Base-by-base conservation (phyloP, 2,888 invertebrate species). In the Zootermopsis nevadensis region DNA sequence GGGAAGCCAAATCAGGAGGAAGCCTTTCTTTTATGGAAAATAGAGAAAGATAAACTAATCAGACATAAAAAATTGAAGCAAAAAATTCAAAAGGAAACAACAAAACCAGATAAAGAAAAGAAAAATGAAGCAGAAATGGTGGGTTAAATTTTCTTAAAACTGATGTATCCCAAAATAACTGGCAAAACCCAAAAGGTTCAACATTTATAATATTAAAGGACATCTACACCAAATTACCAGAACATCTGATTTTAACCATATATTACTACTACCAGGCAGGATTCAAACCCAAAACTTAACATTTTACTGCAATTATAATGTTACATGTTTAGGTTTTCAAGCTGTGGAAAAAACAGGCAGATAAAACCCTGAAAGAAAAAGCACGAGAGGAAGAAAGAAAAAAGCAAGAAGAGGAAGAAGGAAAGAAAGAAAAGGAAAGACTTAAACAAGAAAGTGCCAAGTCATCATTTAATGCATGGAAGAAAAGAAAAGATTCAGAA, bases 1-100 rank as follows among this genome's bases (percentile, higher is more conserved):
- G 22, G 22, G n/a, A 74, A 15, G 38, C n/a, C 42, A 38, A 74
- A 74, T 35, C 74, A 42, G 24, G 82, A 83, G 31, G 53, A 82
- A 72, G 85, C 80, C 19, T 85, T 79, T 22, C 72, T 77, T 38
- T 24, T 35, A 27, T 85, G 85, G 85, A 85, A 84, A 60, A 80
- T 53, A 55, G 79, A 85, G 66, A 85, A 85, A 77, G 82, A 82
- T 27, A 80, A 84, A 67, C 30, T 69, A 19, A 15, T 80, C 35
- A 80, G 38, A 67, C 66, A 79, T 55, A 82, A 77, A 66, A 84
- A 84, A n/a, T 35, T 60, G 38, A 31, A 24, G n/a, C 42, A 85
- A 79, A 84, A 31, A 38, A 67, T 38, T 42, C 67, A 66, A 74
- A 84, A 10, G 53, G 53, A 69, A 60, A 22, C 12, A 33, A 72